Evolutionary conservation across 2,888 invertebrate species (phyloP).

Genomic region (Clunio marinus): DNA sequence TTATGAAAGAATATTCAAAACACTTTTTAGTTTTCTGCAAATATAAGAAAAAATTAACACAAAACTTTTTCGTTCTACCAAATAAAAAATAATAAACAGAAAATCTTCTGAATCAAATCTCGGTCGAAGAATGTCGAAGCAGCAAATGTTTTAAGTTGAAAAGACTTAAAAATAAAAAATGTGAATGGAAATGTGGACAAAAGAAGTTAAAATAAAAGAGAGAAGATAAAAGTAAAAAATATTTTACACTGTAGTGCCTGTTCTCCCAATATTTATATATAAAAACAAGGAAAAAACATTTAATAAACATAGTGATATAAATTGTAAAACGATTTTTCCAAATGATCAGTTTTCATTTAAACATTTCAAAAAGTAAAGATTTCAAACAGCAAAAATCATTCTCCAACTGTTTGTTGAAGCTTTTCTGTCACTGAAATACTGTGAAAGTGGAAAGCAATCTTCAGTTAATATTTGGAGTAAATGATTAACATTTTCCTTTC

Average conservation of each 20-base stretch:
- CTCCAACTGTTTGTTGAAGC: too few relatives aligned
- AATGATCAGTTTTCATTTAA: not conserved
- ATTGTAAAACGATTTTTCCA: slow-evolving; percentile 7
- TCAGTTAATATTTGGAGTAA: not conserved
- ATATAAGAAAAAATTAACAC: not conserved
- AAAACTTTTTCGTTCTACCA: too few relatives aligned
- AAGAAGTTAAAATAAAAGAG: too few relatives aligned
- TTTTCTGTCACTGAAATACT: too few relatives aligned
- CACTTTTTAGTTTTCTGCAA: slow-evolving; percentile 42
- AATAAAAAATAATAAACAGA: too few relatives aligned
- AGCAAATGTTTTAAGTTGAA: slow-evolving; percentile 12
- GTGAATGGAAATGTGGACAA: slow-evolving; percentile 26
- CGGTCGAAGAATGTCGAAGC: slow-evolving; percentile 26
- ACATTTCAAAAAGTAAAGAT: too few relatives aligned
- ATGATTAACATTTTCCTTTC: not conserved
- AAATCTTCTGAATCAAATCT: slow-evolving; percentile 16
- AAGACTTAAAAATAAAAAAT: slow-evolving; percentile 12
- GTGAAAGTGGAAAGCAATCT: too few relatives aligned
- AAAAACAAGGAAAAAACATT: slow-evolving; percentile 29
- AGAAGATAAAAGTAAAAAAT: slow-evolving; percentile 17
- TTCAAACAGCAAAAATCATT: too few relatives aligned
- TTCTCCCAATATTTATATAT: slow-evolving; percentile 31
- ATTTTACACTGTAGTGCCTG: slow-evolving; percentile 39
- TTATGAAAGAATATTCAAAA: slow-evolving; percentile 41
- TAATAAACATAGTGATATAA: slow-evolving; percentile 29